Conservation (phyloP, 2,113 vertebrate species). For the Hymenochirus boettgeri region DNA sequence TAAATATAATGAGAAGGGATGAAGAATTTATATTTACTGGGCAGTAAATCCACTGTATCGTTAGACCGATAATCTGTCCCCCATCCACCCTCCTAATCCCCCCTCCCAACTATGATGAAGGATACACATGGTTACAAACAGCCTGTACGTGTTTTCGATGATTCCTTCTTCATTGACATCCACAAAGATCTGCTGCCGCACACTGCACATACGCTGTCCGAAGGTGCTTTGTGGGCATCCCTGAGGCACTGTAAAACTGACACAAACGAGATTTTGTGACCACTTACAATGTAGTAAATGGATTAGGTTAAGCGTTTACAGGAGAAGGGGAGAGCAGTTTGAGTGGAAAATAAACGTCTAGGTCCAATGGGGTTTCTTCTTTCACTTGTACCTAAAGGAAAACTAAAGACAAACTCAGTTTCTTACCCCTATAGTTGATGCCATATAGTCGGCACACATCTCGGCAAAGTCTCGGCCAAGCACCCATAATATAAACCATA, state of each 20-base stretch:
- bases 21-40: no score
- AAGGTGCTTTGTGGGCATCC: constrained; percentile 98
- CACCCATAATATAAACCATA: constrained; percentile 94
- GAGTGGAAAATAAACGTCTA: no score
- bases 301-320: no score
- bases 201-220: constrained; percentile 90
- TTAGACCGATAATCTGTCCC: no score
- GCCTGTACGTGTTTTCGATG: constrained; percentile 94
- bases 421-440: constrained; percentile 93
- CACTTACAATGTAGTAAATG: no score
- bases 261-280: no score
- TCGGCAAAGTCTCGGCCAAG: constrained; percentile 95
- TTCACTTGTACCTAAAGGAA: no score
- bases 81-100: no score
- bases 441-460: constrained; percentile 98
- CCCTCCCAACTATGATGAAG: constrained; percentile 49
- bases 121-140: constrained; percentile 99
- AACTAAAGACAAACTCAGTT: no score
- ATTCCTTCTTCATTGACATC: constrained; percentile 96
- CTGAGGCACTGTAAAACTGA: constrained; percentile 93
- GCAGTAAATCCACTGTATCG: no score
- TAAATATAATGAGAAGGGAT: no score
- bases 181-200: constrained; percentile 93
- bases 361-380: no score
- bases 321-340: neutral